These are phyloP conservation scores for Pogoniulus pusillus DNA, from an alignment of 2,797 vertebrate species.

Conservation along the genomic window DNA sequence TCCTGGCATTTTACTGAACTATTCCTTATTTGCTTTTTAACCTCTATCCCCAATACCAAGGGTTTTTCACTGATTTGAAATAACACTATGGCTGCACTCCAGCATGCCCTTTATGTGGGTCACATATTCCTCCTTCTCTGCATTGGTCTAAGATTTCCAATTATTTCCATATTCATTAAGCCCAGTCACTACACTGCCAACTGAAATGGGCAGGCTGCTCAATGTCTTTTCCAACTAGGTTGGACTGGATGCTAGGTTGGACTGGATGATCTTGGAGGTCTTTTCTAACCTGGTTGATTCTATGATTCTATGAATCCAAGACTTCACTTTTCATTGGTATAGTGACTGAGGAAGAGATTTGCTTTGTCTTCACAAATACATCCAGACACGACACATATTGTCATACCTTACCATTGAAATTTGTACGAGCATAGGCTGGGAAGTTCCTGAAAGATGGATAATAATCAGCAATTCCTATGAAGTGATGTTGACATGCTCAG, in stretches of 20 bases:
- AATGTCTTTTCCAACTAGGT: constrained; percentile 40
- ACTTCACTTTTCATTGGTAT: not conserved
- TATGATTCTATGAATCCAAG: too few species aligned
- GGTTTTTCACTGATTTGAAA: not conserved
- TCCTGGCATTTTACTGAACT: not conserved
- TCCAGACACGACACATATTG: not conserved
- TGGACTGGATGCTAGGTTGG: too few species aligned
- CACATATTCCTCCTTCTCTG: not conserved
- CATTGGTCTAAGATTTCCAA: constrained; percentile 6
- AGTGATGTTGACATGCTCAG: not conserved
- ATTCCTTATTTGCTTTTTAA: not conserved
- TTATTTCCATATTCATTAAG: constrained; percentile 38
- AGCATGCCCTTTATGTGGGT: not conserved
- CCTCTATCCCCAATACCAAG: not conserved
- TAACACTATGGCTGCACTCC: not conserved
- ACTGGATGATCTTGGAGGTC: too few species aligned
- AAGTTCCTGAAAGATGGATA: not conserved
- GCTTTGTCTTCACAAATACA: not conserved
- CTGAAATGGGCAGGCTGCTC: not conserved
- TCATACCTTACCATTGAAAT: not conserved
- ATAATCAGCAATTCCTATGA: not conserved
- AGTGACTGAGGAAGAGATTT: not conserved
- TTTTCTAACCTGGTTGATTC: too few species aligned
- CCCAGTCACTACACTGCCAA: not conserved
- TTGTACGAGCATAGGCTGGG: not conserved